Evolutionary conservation across 2,113 vertebrate species (phyloP).

Genomic region (Datnioides undecimradiatus): DNA sequence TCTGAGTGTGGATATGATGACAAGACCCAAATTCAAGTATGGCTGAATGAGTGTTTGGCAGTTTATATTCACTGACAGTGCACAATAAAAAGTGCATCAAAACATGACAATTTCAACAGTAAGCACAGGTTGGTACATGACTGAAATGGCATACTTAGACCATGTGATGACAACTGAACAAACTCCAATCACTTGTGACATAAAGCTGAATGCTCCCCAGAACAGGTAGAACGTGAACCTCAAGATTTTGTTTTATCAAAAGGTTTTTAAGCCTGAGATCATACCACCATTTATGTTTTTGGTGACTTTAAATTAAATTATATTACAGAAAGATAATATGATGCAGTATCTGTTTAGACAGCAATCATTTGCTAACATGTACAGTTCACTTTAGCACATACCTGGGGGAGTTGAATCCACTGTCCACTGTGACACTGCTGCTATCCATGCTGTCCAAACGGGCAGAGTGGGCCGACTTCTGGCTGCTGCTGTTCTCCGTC

Average conservation of each 20-base stretch:
- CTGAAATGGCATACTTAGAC: rapidly evolving
- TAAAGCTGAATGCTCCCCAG: too few species aligned
- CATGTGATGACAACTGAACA: background rate
- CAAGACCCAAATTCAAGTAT: background rate
- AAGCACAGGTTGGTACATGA: background rate
- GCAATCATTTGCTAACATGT: too few species aligned
- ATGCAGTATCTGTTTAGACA: too few species aligned
- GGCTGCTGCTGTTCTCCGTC: conserved; percentile 92
- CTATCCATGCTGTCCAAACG: conserved; percentile 99
- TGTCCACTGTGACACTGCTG: conserved; percentile 99
- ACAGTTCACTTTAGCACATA: conserved; percentile 78
- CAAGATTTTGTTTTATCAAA: too few species aligned
- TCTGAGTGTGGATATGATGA: background rate
- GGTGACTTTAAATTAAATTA: background rate
- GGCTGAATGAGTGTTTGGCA: too few species aligned
- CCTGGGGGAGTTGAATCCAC: conserved; percentile 99
- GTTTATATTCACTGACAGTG: too few species aligned
- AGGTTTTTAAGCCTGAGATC: too few species aligned
- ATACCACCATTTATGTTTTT: background rate
- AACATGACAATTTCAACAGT: too few species aligned
- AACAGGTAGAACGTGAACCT: too few species aligned
- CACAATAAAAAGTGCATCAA: too few species aligned
- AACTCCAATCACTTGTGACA: background rate
- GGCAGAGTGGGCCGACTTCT: conserved; percentile 96
- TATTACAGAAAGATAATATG: background rate